phyloP scores from a whole-genome alignment of 2,888 invertebrate genomes.

The Hypomecis punctinalis region DNA sequence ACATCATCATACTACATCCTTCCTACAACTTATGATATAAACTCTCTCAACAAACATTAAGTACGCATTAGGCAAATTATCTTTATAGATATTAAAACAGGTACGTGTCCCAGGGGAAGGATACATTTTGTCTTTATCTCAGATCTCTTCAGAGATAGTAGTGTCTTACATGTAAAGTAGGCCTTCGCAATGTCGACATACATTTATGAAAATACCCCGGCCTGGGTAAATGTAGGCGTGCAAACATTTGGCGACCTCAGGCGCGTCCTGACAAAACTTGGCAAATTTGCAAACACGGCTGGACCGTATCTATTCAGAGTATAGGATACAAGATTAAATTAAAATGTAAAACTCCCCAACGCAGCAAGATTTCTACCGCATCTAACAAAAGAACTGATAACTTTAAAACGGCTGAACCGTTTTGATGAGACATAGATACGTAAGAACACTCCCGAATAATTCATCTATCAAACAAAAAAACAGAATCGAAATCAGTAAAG shows the following conservation, averaged over 20 bases:
- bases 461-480: too few species aligned
- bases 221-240: not conserved
- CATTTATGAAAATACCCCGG: slow-evolving; percentile 5
- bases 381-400: too few species aligned
- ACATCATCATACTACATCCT: too few species aligned
- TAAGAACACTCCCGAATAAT: too few species aligned
- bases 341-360: too few species aligned
- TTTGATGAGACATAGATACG: too few species aligned
- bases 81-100: not conserved
- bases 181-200: not conserved
- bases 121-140: slow-evolving; percentile 1
- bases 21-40: not conserved
- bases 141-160: slow-evolving; percentile 1
- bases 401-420: too few species aligned
- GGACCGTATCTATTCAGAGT: not conserved
- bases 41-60: not conserved
- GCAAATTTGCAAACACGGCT: not conserved
- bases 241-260: slow-evolving; percentile 6
- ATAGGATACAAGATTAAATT: not conserved
- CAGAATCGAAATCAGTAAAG: too few species aligned
- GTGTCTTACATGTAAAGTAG: slow-evolving; percentile 4
- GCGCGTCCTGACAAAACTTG: slow-evolving; percentile 2
- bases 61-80: not conserved
- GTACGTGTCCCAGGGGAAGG: not conserved
- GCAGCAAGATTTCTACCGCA: too few species aligned